Evolutionary conservation across 2,888 invertebrate species (phyloP).

Genomic region (Agrochola circellaris): DNA sequence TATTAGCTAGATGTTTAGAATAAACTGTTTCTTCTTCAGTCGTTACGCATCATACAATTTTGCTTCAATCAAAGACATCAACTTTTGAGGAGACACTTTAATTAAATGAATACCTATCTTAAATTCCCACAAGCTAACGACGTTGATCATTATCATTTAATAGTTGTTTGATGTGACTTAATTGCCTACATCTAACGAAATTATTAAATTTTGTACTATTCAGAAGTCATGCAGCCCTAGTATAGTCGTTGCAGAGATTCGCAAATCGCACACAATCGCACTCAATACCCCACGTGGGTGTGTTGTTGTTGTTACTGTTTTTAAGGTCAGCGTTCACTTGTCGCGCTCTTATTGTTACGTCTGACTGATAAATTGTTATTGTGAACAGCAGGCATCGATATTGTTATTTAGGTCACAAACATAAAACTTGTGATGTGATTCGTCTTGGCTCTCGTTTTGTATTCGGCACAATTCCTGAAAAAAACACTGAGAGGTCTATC

Average conservation of each 20-base stretch:
- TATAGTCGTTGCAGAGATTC: slow-evolving; percentile 41
- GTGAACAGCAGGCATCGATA: not conserved
- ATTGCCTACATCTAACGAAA: not conserved
- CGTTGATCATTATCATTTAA: slow-evolving; percentile 7
- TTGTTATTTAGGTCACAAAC: slow-evolving; percentile 16
- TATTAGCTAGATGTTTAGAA: no score
- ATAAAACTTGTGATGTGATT: not conserved
- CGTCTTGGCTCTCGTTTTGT: not conserved
- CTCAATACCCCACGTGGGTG: slow-evolving; percentile 36
- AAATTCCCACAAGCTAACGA: not conserved
- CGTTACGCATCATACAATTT: not conserved
- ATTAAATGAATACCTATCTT: not conserved
- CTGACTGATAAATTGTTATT: slow-evolving; percentile 25
- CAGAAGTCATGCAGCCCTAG: slow-evolving; percentile 42
- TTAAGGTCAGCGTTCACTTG: slow-evolving; percentile 64
- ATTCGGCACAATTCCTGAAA: not conserved
- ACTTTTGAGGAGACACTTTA: not conserved
- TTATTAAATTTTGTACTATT: not conserved
- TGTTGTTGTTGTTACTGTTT: slow-evolving; percentile 10
- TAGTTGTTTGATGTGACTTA: slow-evolving; percentile 17
- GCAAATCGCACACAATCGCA: slow-evolving; percentile 31
- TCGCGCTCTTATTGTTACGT: slow-evolving; percentile 55
- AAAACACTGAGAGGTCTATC: no score
- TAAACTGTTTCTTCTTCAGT: no score
- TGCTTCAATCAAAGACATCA: not conserved